Evolutionary conservation across 2,888 invertebrate species (phyloP).

Genomic region (Mamestra brassicae): DNA sequence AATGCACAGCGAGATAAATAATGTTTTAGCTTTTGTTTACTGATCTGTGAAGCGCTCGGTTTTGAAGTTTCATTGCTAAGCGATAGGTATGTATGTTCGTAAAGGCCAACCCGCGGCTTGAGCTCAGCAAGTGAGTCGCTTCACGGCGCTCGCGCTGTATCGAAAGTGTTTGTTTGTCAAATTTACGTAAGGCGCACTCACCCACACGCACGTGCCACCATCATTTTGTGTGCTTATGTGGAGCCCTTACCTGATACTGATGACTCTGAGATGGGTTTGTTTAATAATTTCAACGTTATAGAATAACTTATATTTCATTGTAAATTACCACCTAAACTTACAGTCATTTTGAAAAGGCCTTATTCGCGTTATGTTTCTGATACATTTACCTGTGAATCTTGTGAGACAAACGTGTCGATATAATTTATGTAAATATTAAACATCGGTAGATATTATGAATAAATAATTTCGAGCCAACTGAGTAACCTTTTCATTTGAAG

Average conservation of each 20-base stretch:
- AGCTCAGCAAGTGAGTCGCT: conserved; percentile 12
- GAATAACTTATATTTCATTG: conserved; percentile 6
- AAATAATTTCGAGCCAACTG: conserved; percentile 25
- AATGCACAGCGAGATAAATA: conserved; percentile 36
- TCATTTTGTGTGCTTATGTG: conserved; percentile 11
- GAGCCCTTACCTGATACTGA: conserved; percentile 34
- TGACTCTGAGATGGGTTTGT: background rate
- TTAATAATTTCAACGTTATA: conserved; percentile 5
- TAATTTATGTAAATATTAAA: conserved; percentile 55
- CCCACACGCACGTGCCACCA: conserved; percentile 16
- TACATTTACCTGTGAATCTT: conserved; percentile 26
- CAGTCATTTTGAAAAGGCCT: conserved; percentile 23
- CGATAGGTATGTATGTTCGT: conserved; percentile 17
- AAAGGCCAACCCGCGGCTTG: conserved; percentile 32
- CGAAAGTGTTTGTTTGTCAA: conserved; percentile 51
- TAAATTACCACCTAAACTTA: background rate
- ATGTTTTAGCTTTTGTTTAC: conserved; percentile 48
- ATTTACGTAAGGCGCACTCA: conserved; percentile 44
- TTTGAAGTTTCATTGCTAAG: conserved; percentile 29
- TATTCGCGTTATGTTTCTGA: conserved; percentile 22
- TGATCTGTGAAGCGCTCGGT: conserved; percentile 23
- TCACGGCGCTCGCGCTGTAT: conserved; percentile 7
- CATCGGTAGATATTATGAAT: conserved; percentile 49
- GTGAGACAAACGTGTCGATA: conserved; percentile 47
- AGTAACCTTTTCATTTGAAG: conserved; percentile 41